Evolutionary conservation across 2,888 invertebrate species (phyloP), one percentile per base, ranked within the genome.

Genomic region (Alviniconcha strummeri): DNA sequence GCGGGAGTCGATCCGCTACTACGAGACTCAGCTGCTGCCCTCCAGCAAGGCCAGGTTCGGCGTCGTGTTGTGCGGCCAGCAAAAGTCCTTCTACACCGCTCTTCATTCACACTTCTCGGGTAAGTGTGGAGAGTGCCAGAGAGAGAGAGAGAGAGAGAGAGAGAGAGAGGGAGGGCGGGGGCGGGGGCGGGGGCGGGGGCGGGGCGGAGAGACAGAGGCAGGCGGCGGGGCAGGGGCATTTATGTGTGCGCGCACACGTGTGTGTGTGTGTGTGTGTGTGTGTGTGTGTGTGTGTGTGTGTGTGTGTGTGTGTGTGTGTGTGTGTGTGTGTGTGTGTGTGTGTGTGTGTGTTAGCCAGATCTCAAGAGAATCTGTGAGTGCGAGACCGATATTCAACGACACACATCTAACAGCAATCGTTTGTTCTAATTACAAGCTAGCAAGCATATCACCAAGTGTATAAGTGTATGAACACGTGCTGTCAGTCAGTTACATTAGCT

Each of bases 11-110:
- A 82, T 82, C 55, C 82, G 77, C 2, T 56, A 77, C 64, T 82
- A 82, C 77, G 56, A 76, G 64, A 82, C 82, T 11, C 82, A 77
- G 75, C 77, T 82, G 82, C 76, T 64, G 67, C 82, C 82, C 15
- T 67, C 76, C 56, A 76, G 36, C 19, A 55, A 82, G 77, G 64
- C 82, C 11, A 36, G 82, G 13, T 82, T 82, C 69, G 82, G 77
- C 2, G 82, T 82, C 19, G 76, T 82, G 77, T 57, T 82, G 77
- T 82, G 82, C 17, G 82, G 82, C 0, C 55, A 75, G 57, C 54
- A 71, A 19, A 75, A 69, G 36, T 55, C 82, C 55, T 82, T 82
- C 69, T 82, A 82, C 71, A 82, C 82, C 8, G 69, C 77, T 0
- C 77, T 82, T 19, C 82, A 82, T 54, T 17, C 9, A 55, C 82